Evolutionary conservation across 2,888 invertebrate species (phyloP), one percentile per base, ranked within the genome.

Genomic region (Pteria penguin): DNA sequence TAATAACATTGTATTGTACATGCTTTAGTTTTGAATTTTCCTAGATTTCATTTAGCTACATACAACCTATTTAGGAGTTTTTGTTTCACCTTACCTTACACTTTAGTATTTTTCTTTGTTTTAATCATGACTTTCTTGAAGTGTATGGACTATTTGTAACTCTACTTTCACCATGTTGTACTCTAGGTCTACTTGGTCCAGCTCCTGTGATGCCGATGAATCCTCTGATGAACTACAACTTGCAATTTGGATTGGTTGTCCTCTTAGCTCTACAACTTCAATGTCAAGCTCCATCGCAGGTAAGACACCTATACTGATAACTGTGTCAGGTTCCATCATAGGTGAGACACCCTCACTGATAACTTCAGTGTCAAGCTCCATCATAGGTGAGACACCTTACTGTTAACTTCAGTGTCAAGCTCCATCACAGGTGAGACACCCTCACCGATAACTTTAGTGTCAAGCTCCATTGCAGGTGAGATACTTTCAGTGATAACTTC

Each of bases 191-290:
- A 27, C 80, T 89, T 18, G 89, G 89, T 4, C 88, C 89, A 26
- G 86, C 87, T 2, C 89, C 89, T 1, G 83, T 83, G 29, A 82
- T 86, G 57, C 86, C 86, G 2, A 82, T 88, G 79, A 87, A 84
- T 66, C 88, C 88, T 4, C 73, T 87, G 68, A 87, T 87, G 86
- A 88, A 87, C 73, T 82, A 87, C 1, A 87, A 85, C 73, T 84
- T 88, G 75, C 89, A 89, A 80, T 77, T 89, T 29, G 89, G 88
- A 3, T 78, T 89, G n/a, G 65, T 89, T 26, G 80, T 85, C 26
- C 75, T 89, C 60, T 70, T 89, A 54, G 84, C 87, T 29, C 73
- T 88, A 29, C 84, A 84, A 60, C 74, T 82, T 36, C 82, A 84
- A 65, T 60, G 73, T 4, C 72, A 69, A 26, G 76, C 80, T 5